phyloP scores from a whole-genome alignment of 2,888 invertebrate species.

The Druceiella hillmani region DNA sequence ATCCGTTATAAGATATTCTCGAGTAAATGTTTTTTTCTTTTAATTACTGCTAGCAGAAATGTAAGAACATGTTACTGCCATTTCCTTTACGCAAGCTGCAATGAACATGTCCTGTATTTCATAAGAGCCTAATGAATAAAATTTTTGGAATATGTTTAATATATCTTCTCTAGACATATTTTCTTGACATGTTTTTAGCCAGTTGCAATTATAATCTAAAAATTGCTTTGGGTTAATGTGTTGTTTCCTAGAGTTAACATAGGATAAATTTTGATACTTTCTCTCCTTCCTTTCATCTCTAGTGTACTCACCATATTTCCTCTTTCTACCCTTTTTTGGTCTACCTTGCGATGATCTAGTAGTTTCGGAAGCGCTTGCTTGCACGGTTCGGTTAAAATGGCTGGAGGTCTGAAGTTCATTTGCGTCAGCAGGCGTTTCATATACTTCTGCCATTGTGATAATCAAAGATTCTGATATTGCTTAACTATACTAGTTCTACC shows the following conservation, averaged over 20 bases:
- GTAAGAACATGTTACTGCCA: too few relatives aligned
- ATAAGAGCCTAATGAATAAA: too few relatives aligned
- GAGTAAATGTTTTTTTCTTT: too few relatives aligned
- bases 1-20: too few relatives aligned
- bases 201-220: not conserved
- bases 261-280: slow-evolving; percentile 8
- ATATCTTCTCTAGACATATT: not conserved
- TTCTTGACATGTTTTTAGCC: not conserved
- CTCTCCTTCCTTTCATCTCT: slow-evolving; percentile 10
- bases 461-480: slow-evolving; percentile 1
- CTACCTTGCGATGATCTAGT: slow-evolving; percentile 7
- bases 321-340: slow-evolving; percentile 13
- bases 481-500: too few relatives aligned
- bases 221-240: not conserved
- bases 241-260: slow-evolving; percentile 1
- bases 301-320: slow-evolving; percentile 9
- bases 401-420: too few relatives aligned
- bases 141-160: too few relatives aligned
- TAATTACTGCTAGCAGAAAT: too few relatives aligned
- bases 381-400: too few relatives aligned
- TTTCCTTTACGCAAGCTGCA: too few relatives aligned
- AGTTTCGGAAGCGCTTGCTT: slow-evolving; percentile 4
- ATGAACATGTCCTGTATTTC: too few relatives aligned
- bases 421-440: too few relatives aligned
- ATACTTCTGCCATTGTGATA: slow-evolving; percentile 1